Conservation (phyloP, 2,113 vertebrate species). For the Macaca fascicularis region DNA sequence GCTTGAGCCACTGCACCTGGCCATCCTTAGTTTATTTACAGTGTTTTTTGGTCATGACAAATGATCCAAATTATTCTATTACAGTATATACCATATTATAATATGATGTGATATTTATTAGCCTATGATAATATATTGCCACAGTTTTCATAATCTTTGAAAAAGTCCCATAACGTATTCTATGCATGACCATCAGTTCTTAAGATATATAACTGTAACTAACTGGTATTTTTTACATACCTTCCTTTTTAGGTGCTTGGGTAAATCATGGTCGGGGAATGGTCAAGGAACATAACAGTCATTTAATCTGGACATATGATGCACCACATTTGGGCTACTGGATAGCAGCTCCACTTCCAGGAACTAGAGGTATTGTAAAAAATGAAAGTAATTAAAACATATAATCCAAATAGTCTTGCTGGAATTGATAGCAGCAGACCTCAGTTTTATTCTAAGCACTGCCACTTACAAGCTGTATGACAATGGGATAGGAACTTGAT, state of each 20-base stretch:
- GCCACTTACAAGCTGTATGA: not conserved
- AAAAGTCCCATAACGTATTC: not conserved
- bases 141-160: not conserved
- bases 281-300: constrained; percentile 84
- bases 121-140: not conserved
- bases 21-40: not conserved
- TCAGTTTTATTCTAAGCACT: not conserved
- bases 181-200: not conserved
- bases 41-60: not conserved
- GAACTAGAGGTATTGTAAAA: constrained; percentile 86
- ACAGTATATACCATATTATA: not conserved
- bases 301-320: constrained; percentile 91
- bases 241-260: constrained; percentile 89
- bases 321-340: constrained; percentile 94
- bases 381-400: not conserved
- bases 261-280: constrained; percentile 91
- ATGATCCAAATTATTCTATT: not conserved
- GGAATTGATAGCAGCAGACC: not conserved
- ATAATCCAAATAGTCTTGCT: not conserved
- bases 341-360: constrained; percentile 92
- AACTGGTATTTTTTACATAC: not conserved
- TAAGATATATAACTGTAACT: not conserved
- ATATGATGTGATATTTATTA: not conserved
- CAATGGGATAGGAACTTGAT: not conserved
- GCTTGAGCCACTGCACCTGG: no score